A percentile compares a stretch with the other conserved stretches of the same genome.
Evolutionary conservation across 2,888 invertebrate species (phyloP).

Genomic region (Noctua pronuba): DNA sequence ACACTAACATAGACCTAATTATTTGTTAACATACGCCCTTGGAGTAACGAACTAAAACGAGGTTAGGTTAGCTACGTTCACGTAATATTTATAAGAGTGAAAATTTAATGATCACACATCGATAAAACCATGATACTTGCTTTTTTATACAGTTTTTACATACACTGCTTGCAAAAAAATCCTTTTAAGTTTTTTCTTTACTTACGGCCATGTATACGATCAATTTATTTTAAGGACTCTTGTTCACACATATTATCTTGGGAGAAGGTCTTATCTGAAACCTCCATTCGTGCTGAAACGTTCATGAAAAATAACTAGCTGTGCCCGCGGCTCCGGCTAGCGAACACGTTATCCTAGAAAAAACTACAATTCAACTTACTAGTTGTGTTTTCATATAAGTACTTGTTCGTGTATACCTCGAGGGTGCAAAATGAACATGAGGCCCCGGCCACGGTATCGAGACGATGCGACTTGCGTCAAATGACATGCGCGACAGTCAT

Average conservation of each 20-base stretch:
- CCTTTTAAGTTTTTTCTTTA: conserved; percentile 11
- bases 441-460: accelerated
- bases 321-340: neutral
- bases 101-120: conserved; percentile 45
- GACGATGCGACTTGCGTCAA: neutral
- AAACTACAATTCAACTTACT: neutral
- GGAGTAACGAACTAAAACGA: neutral
- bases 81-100: conserved; percentile 45
- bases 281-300: conserved; percentile 30
- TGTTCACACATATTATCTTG: conserved; percentile 54
- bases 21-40: conserved; percentile 23
- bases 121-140: conserved; percentile 15
- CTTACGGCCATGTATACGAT: neutral
- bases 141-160: neutral
- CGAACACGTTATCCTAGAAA: neutral
- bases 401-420: neutral
- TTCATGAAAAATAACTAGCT: conserved; percentile 18
- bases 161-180: conserved; percentile 15
- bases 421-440: neutral
- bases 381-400: neutral
- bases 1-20: conserved; percentile 18
- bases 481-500: neutral
- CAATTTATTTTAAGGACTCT: conserved; percentile 44
- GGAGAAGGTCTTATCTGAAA: conserved; percentile 26
- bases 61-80: conserved; percentile 20